Evolutionary conservation across 1,140 invertebrate species (phyloP), one percentile per base, ranked within the genome.

Genomic region (Drosophila pandora): DNA sequence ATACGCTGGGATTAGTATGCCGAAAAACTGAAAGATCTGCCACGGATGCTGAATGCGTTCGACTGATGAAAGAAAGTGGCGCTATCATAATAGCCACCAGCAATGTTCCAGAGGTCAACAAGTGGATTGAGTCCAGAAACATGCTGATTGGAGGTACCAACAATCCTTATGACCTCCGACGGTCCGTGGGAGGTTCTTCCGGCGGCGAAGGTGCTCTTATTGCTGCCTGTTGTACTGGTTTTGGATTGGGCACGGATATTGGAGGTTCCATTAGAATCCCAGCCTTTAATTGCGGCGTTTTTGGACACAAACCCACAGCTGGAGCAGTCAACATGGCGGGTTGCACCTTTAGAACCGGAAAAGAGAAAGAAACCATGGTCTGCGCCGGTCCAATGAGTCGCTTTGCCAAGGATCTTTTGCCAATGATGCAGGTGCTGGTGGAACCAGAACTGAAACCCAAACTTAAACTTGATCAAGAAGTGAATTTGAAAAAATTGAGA

Each of bases 251-350:
- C 47, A 96, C 96, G 1, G 98, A 99, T 92, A 98, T 99, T 79
- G 98, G 98, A 17, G 99, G 98, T 0, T 98, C 97, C 6, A 96
- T 97, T 47, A 94, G 99, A 48, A 98, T 99, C 93, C 98, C 98
- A 2, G 94, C 97, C 1, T 98, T 97, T 82, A 99, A 97, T 92
- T 98, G 97, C 93, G 98, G 98, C 39, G 93, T 99, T 49, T 99
- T 96, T 92, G 98, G 97, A 2, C 95, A 98, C 74, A 98, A 99
- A 90, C 95, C 97, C 3, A 96, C 96, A 7, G 93, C 94, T 76
- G 95, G 96, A 91, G 89, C 92, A 12, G 92, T 93, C 2, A 94
- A 93, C 52, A 90, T 93, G 63, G 92, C 92, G 79, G 95, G 95
- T 0, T 92, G 95, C 73, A 94, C 94, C 39, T 93, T 94, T 30